Conservation (phyloP, 2,113 vertebrate genomes). For the Corythoichthys intestinalis region DNA sequence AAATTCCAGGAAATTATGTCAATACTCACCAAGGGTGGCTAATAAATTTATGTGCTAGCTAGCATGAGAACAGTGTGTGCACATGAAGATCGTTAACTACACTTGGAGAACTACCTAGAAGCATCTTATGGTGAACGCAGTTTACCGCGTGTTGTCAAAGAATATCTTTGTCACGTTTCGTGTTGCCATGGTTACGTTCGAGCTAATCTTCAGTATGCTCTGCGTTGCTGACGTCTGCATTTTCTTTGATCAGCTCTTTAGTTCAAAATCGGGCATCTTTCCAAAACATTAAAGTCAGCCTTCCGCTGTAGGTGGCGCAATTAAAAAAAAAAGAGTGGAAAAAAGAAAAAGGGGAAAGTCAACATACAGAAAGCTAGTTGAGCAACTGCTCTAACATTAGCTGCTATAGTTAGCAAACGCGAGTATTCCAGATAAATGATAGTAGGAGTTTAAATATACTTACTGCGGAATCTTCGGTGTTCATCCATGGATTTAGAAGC, state of each 20-base stretch:
- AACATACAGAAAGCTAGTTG: neutral
- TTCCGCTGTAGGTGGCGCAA: neutral
- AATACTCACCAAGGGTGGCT: neutral
- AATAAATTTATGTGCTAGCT: neutral
- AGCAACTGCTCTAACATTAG: neutral
- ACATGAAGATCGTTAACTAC: neutral
- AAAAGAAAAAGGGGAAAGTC: neutral
- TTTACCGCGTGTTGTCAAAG: slow-evolving; percentile 3
- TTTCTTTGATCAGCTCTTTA: slow-evolving; percentile 1
- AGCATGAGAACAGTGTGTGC: neutral
- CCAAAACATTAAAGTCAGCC: neutral
- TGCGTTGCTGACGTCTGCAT: neutral
- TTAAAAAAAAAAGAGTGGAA: neutral
- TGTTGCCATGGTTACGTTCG: neutral
- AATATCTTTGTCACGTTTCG: neutral
- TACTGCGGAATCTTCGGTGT: neutral
- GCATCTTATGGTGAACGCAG: neutral
- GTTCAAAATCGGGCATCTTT: neutral
- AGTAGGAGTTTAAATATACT: neutral
- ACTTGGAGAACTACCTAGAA: neutral
- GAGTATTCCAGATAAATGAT: neutral
- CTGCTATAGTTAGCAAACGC: neutral
- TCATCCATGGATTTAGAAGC: neutral
- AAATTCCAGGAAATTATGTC: neutral
- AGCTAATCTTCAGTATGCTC: neutral